Evolutionary conservation across 2,888 invertebrate species (phyloP).

Genomic region (Cyclophora albipunctata): DNA sequence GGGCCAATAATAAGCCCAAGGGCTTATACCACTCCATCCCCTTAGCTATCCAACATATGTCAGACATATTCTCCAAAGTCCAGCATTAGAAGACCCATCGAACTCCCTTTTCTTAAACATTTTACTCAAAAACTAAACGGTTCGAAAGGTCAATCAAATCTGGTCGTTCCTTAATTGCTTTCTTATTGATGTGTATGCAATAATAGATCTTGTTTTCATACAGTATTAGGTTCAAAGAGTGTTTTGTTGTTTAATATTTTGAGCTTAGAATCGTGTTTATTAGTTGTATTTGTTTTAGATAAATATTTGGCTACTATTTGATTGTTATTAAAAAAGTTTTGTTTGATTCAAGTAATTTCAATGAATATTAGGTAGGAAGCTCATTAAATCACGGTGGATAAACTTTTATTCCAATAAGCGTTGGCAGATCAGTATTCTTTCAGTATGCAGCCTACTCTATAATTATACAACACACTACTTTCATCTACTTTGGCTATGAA

Average conservation of each 20-base stretch:
- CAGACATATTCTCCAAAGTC: constrained; percentile 39
- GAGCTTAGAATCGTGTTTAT: no score
- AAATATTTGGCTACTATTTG: no score
- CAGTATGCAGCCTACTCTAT: no score
- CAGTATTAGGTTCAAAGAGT: constrained; percentile 2
- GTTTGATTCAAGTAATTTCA: no score
- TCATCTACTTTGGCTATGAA: no score
- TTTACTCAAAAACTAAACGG: constrained; percentile 3
- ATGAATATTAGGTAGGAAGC: no score
- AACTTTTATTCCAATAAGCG: no score
- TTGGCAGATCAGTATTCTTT: no score
- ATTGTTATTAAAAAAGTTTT: no score
- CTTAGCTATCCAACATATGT: constrained; percentile 61
- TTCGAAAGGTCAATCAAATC: constrained; percentile 6
- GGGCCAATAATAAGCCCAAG: constrained; percentile 63
- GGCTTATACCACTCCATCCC: constrained; percentile 68
- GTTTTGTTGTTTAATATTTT: background rate
- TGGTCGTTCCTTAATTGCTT: constrained; percentile 23
- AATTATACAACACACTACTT: no score
- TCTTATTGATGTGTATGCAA: constrained; percentile 12
- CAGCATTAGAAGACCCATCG: constrained; percentile 24
- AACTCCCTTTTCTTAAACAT: constrained; percentile 22
- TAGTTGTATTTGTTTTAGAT: no score
- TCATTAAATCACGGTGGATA: no score
- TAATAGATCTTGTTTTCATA: constrained; percentile 10